Conservation (phyloP, 2,797 vertebrate genomes). For the Sebastes paucispinis region DNA sequence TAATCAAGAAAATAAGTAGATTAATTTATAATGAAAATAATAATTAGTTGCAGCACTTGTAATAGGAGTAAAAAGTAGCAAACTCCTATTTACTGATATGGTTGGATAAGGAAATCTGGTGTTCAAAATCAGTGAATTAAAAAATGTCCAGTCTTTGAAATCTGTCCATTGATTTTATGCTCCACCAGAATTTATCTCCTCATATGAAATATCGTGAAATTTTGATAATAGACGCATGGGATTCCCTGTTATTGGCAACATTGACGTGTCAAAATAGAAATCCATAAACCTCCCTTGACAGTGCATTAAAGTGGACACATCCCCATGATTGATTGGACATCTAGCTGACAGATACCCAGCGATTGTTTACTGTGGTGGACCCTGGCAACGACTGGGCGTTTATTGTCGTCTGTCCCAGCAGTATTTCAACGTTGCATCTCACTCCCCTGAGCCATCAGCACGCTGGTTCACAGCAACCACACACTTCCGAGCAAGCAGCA, state of each 20-base stretch:
- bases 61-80: not conserved
- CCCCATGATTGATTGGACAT: slow-evolving; percentile 76
- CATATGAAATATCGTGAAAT: slow-evolving; percentile 56
- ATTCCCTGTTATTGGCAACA: slow-evolving; percentile 69
- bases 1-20: not conserved
- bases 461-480: slow-evolving; percentile 42
- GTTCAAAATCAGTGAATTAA: slow-evolving; percentile 28
- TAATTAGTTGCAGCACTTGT: not conserved
- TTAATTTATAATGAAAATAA: not conserved
- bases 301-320: slow-evolving; percentile 77
- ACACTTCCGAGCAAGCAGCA: slow-evolving; percentile 34
- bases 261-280: slow-evolving; percentile 75
- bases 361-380: slow-evolving; percentile 80
- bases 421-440: slow-evolving; percentile 80
- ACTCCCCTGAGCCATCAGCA: slow-evolving; percentile 63
- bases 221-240: slow-evolving; percentile 63
- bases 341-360: slow-evolving; percentile 70
- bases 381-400: slow-evolving; percentile 74
- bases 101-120: not conserved
- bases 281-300: slow-evolving; percentile 76
- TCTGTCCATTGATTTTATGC: slow-evolving; percentile 30
- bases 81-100: not conserved
- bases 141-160: slow-evolving; percentile 11
- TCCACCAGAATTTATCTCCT: slow-evolving; percentile 30
- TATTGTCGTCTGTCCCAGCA: slow-evolving; percentile 77